A percentile compares a stretch with the other conserved stretches of the same genome.
Evolutionary conservation across 2,888 invertebrate species (phyloP).

Genomic region (Drosophila pseudotalamancana): DNA sequence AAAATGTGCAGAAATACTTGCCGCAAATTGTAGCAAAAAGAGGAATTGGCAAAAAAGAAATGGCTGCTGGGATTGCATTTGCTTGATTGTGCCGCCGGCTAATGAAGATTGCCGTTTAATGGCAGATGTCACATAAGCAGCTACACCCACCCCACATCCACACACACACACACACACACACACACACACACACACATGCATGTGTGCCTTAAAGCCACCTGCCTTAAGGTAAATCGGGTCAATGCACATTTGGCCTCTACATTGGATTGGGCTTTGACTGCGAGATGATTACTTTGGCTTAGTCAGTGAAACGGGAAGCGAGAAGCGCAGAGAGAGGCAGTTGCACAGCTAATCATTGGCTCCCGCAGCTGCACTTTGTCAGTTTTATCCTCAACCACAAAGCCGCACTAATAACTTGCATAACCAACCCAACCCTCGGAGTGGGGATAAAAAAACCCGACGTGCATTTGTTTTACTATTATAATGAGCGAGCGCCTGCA

Average conservation of each 20-base stretch:
- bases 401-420: constrained; percentile 57
- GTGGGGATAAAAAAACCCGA: constrained; percentile 4
- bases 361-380: constrained; percentile 40
- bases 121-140: constrained; percentile 30
- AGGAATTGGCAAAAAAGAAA: too few species aligned
- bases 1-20: constrained; percentile 22
- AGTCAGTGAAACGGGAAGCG: background rate
- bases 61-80: constrained; percentile 51
- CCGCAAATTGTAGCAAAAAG: constrained; percentile 34
- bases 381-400: constrained; percentile 48
- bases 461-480: constrained; percentile 54
- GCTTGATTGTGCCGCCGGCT: constrained; percentile 63
- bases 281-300: constrained; percentile 43
- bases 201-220: constrained; percentile 18
- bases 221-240: constrained; percentile 29
- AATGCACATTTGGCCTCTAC: constrained; percentile 32
- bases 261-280: constrained; percentile 1
- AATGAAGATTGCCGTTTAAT: constrained; percentile 66
- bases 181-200: background rate
- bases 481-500: constrained; percentile 59
- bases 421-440: constrained; percentile 12
- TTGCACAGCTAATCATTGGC: constrained; percentile 51
- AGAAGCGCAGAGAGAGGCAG: background rate
- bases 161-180: background rate
- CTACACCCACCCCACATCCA: background rate